These are phyloP conservation scores for Drosophila picticornis DNA, from an alignment of 2,888 invertebrate species.

Conservation along the genomic window DNA sequence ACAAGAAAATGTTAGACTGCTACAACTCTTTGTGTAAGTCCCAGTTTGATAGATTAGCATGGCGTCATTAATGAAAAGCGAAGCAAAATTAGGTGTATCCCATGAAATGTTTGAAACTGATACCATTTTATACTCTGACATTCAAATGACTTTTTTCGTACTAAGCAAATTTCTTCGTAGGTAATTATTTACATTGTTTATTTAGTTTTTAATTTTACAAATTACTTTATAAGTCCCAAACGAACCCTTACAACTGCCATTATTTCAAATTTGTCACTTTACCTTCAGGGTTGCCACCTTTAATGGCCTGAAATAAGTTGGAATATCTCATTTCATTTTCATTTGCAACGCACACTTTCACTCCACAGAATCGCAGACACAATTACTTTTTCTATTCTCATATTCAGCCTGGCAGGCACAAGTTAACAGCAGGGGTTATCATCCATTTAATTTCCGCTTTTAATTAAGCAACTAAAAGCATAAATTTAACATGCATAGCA, in stretches of 20 bases:
- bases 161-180: neutral
- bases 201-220: neutral
- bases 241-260: neutral
- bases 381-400: constrained; percentile 41
- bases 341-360: constrained; percentile 52
- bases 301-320: constrained; percentile 12
- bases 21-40: constrained; percentile 8
- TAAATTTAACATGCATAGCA: constrained; percentile 37
- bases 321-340: constrained; percentile 28
- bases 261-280: neutral
- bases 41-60: constrained; percentile 25
- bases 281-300: neutral
- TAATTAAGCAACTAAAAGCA: constrained; percentile 71
- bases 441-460: constrained; percentile 70
- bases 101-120: neutral
- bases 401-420: constrained; percentile 26
- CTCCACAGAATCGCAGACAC: constrained; percentile 31
- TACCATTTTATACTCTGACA: neutral
- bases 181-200: neutral
- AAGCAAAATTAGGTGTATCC: neutral
- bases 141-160: neutral
- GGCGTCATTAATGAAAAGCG: neutral
- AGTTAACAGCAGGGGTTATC: constrained; percentile 29
- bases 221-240: neutral
- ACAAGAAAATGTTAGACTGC: constrained; percentile 24